Base-by-base conservation (phyloP, 2,113 vertebrate species). In the Scalopus aquaticus region DNA sequence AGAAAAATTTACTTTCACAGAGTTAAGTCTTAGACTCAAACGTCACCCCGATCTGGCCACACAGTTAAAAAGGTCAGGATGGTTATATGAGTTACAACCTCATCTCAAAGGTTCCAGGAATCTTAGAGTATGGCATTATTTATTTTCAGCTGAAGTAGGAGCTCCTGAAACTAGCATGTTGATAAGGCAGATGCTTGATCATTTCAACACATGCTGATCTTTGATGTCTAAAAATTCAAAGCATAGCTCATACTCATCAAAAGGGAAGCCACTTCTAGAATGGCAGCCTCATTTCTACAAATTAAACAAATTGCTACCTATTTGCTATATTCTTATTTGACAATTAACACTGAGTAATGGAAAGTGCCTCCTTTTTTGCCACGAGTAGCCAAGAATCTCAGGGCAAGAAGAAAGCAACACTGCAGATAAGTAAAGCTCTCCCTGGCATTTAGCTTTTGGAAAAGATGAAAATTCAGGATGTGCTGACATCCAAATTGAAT, bases 221-320 rank as follows among this genome's bases (percentile, higher is more conserved):
- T 54, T 90, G 37, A 22, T 51, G 39, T 70, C n/a, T 95, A 73
- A 74, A 80, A 86, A 73, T 95, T 62, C 42, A 65, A 92, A 87
- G 28, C 35, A 0, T 56, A 74, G 32, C 26, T 30, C 16, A 49
- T 54, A 95, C 60, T n/a, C 7, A 39, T 91, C n/a, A n/a, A 93
- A 92, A 80, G 24, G 32, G 39, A 82, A 88, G 54, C 6, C 17
- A 67, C 5, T 80, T 76, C 32, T 81, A 46, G 3, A 94, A 70
- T 51, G 65, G 65, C 54, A 65, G 65, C 72, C 81, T 88, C 42
- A 88, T 97, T 83, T 96, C 44, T 44, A 70, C 64, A 37, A 93
- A 42, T 65, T 54, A 49, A 72, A 58, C 62, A 77, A 72, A 24
- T 77, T 58, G 15, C 16, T 74, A 17, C 3, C 6, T 49, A 88